These are phyloP conservation scores for Phengaris arion DNA, from an alignment of 2,888 invertebrate species.

Conservation along the genomic window DNA sequence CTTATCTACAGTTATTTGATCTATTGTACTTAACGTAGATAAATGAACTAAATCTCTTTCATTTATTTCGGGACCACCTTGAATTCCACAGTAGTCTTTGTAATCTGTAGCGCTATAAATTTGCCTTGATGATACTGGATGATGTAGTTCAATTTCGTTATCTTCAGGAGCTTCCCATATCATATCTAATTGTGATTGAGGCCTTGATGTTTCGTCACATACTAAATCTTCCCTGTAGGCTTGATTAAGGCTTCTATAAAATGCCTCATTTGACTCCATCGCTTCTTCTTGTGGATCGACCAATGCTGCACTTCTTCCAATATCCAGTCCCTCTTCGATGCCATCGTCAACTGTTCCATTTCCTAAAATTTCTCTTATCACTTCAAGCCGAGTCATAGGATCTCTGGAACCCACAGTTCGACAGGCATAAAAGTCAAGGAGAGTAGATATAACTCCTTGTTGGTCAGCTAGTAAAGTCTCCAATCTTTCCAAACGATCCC, in stretches of 20 bases:
- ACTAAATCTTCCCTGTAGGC: constrained; percentile 91
- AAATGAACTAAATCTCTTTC: constrained; percentile 89
- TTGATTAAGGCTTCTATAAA: constrained; percentile 92
- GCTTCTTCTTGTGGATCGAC: constrained; percentile 69
- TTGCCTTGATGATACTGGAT: constrained; percentile 79
- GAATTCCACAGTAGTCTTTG: constrained; percentile 85
- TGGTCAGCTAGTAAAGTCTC: constrained; percentile 93
- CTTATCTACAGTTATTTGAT: constrained; percentile 88
- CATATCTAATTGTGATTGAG: constrained; percentile 88
- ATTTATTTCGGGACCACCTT: constrained; percentile 85
- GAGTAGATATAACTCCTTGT: constrained; percentile 92
- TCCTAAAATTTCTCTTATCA: constrained; percentile 83
- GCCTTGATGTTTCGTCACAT: constrained; percentile 81
- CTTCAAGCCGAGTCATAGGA: constrained; percentile 76
- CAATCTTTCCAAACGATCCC: constrained; percentile 93
- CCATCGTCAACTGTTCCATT: constrained; percentile 84
- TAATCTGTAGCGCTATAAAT: constrained; percentile 88
- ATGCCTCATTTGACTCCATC: constrained; percentile 90
- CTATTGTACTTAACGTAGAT: constrained; percentile 86
- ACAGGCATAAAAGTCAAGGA: constrained; percentile 88
- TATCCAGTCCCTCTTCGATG: constrained; percentile 83
- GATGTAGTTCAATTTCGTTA: constrained; percentile 78
- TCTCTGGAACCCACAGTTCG: constrained; percentile 74
- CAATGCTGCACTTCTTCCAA: constrained; percentile 65
- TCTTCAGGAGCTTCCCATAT: constrained; percentile 93